These are phyloP conservation scores for Hirtodrosophila cameraria DNA, from an alignment of 2,888 invertebrate species.

Conservation along the genomic window DNA sequence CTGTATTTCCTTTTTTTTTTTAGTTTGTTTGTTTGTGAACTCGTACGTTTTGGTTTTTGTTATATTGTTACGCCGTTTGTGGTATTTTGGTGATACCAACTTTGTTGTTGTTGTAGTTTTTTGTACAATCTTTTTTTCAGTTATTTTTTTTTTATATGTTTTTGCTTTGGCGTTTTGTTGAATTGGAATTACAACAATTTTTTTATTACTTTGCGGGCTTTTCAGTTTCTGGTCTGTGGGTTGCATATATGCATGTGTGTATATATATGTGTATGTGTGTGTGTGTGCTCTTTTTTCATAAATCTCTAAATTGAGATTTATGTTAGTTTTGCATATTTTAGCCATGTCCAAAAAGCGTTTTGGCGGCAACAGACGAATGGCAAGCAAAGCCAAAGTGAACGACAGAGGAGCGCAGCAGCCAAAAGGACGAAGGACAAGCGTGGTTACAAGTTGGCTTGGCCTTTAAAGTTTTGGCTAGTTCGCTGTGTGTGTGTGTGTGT, in stretches of 20 bases:
- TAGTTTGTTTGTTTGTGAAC: constrained; percentile 21
- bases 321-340: constrained; percentile 79
- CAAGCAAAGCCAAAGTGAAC: constrained; percentile 8
- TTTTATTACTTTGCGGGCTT: constrained; percentile 68
- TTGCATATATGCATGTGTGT: constrained; percentile 19
- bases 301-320: constrained; percentile 80
- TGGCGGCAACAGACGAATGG: constrained; percentile 44
- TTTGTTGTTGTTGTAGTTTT: constrained; percentile 48
- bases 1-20: constrained; percentile 4
- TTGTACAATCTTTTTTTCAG: constrained; percentile 25
- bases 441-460: constrained; percentile 47
- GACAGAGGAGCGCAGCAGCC: constrained; percentile 15
- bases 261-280: constrained; percentile 3
- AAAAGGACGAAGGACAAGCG: constrained; percentile 19
- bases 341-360: constrained; percentile 72
- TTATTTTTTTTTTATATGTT: constrained; percentile 10
- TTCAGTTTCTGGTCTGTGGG: constrained; percentile 6
- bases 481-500: not conserved
- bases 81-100: constrained; percentile 72
- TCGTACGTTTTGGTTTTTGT: constrained; percentile 50
- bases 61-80: constrained; percentile 70
- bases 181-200: constrained; percentile 74
- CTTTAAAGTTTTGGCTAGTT: constrained; percentile 63
- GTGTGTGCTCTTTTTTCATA: constrained; percentile 64
- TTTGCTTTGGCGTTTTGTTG: constrained; percentile 47